These are phyloP conservation scores for Gymnodraco acuticeps DNA, from an alignment of 2,797 vertebrate genomes.

Conservation along the genomic window DNA sequence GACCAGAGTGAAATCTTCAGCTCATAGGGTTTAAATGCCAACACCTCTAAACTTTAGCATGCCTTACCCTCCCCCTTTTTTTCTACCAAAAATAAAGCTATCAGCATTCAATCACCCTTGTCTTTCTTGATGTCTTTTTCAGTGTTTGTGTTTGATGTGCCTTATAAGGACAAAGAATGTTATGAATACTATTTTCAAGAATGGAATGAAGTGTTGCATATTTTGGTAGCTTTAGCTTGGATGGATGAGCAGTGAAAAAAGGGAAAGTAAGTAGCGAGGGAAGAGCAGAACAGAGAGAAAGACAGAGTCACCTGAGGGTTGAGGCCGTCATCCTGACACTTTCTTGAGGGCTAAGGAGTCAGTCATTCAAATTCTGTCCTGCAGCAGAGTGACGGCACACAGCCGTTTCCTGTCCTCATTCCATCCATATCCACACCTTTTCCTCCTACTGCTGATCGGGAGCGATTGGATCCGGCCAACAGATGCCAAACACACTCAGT, in stretches of 20 bases:
- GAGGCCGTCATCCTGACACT: slow-evolving; percentile 63
- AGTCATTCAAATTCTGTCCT: slow-evolving; percentile 62
- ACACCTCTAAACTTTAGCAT: slow-evolving; percentile 57
- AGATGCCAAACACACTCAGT: slow-evolving; percentile 81
- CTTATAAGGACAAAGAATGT: neutral
- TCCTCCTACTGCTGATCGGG: slow-evolving; percentile 73
- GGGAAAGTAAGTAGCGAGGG: slow-evolving; percentile 26
- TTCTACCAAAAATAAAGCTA: slow-evolving; percentile 80
- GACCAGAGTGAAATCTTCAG: slow-evolving; percentile 48
- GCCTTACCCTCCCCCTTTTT: slow-evolving; percentile 44
- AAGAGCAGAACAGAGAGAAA: slow-evolving; percentile 35
- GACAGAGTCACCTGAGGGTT: slow-evolving; percentile 73
- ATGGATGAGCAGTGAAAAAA: slow-evolving; percentile 22
- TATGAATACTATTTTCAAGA: slow-evolving; percentile 21
- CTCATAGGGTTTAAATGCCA: slow-evolving; percentile 44
- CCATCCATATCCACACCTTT: slow-evolving; percentile 83
- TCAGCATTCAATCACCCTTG: slow-evolving; percentile 75
- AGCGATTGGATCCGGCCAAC: slow-evolving; percentile 76
- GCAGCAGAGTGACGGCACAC: slow-evolving; percentile 67
- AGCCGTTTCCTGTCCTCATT: slow-evolving; percentile 84
- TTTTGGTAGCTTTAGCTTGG: slow-evolving; percentile 6
- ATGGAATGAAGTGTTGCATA: slow-evolving; percentile 20
- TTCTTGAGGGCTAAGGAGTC: slow-evolving; percentile 60
- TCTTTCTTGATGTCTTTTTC: slow-evolving; percentile 48
- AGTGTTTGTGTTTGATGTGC: slow-evolving; percentile 2